Percentiles rank a stretch among this genome's conserved stretches.
Evolutionary conservation across 2,888 invertebrate species (phyloP).

Genomic region (Stictocephala bisonia): DNA sequence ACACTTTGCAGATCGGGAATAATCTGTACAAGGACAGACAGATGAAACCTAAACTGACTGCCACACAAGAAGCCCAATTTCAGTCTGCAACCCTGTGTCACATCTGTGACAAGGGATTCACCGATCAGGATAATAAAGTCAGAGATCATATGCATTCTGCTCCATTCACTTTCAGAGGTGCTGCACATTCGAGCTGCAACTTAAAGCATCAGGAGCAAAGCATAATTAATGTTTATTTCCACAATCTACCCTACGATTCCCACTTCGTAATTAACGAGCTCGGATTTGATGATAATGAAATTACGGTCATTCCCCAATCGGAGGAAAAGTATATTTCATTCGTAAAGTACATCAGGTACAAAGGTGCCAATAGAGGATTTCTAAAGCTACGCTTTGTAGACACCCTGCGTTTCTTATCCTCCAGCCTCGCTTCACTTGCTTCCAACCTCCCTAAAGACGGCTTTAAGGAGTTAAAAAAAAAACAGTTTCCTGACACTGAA

Average conservation of each 20-base stretch:
- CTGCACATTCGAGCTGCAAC: neutral
- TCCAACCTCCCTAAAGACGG: too few species aligned
- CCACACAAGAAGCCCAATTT: neutral
- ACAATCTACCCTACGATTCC: too few species aligned
- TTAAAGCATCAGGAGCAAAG: neutral
- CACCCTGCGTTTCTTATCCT: neutral
- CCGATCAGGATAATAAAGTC: neutral
- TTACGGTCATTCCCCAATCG: too few species aligned
- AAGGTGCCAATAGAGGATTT: neutral
- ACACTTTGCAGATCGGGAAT: conserved; percentile 4
- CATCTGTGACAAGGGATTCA: neutral
- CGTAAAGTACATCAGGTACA: neutral
- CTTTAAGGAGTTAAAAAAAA: neutral
- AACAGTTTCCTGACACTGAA: neutral
- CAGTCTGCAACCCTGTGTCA: neutral
- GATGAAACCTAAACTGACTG: neutral
- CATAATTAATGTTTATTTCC: neutral
- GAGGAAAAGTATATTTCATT: conserved; percentile 4
- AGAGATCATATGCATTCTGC: neutral
- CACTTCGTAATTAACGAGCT: too few species aligned
- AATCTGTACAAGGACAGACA: conserved; percentile 1
- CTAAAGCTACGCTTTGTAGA: conserved; percentile 4
- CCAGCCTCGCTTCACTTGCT: too few species aligned
- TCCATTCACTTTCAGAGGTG: conserved; percentile 10
- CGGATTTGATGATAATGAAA: too few species aligned